These are phyloP conservation scores for Lepus americanus DNA, from an alignment of 2,113 vertebrate species.

Conservation along the genomic window DNA sequence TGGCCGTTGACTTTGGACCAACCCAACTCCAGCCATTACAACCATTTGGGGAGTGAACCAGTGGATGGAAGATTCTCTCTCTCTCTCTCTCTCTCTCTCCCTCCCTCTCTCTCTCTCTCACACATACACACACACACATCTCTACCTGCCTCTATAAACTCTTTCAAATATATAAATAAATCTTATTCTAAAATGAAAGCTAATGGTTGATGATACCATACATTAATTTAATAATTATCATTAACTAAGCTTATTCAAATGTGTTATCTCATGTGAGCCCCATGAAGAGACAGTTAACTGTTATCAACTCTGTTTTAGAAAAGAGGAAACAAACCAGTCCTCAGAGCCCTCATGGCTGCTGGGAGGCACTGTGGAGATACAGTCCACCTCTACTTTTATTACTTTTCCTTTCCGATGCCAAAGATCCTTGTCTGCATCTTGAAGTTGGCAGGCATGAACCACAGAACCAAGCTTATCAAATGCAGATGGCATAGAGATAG, in stretches of 20 bases:
- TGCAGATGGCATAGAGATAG: background rate
- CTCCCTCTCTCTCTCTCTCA: too few species aligned
- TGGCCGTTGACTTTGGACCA: too few species aligned
- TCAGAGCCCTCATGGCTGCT: background rate
- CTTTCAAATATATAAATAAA: too few species aligned
- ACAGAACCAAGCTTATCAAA: background rate
- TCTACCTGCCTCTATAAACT: too few species aligned
- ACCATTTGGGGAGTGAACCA: too few species aligned
- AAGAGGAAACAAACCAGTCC: background rate
- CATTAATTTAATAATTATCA: background rate
- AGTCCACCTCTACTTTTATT: background rate
- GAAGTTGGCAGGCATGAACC: background rate
- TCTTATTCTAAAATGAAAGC: too few species aligned
- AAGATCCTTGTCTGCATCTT: conserved; percentile 4
- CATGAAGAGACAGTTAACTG: background rate
- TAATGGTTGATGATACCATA: background rate
- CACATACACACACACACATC: too few species aligned
- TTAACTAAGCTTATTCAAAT: background rate
- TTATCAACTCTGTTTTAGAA: background rate
- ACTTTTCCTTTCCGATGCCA: background rate
- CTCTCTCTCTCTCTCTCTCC: too few species aligned
- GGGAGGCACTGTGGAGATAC: background rate
- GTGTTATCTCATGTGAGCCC: background rate
- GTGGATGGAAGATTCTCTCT: too few species aligned
- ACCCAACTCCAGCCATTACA: too few species aligned